Evolutionary conservation across 2,888 invertebrate species (phyloP), one percentile per base, ranked within the genome.

Genomic region (Calliphora vomitoria): DNA sequence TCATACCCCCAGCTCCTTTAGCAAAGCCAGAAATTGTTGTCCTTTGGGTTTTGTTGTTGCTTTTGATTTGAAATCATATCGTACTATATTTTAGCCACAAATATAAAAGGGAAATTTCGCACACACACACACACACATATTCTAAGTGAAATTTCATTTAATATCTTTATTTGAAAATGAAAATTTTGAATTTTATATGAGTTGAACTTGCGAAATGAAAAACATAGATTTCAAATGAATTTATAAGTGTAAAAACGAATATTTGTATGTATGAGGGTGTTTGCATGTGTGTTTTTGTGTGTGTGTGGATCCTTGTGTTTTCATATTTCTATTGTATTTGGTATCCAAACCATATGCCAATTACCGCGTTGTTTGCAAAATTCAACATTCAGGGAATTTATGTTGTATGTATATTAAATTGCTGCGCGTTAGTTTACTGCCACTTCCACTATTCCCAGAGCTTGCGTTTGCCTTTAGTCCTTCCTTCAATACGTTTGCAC

Each of bases 131-230:
- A 50, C 53, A 55, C 64, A 20, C 44, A 18, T 50, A 68, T 69
- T 68, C 58, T 69, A 69, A 81, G 66, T 60, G 72, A 47, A 72
- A 72, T 78, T 82, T 60, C 68, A 88, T 90, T 90, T 89, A 88
- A 90, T 89, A 88, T 86, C 89, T 90, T 89, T 88, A 89, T 90
- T 89, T 89, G 86, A 78, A 82, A 87, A 89, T 88, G 88, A 86
- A 85, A 88, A 89, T 89, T 89, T 86, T 83, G 87, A 89, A 89
- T 90, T 88, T 89, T 89, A 87, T 87, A 88, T 89, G 88, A 88
- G 82, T 71, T 58, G 53, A 18, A 55, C 8, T 41, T 47, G 71
- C 64, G 55, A 53, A 80, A 64, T 44, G 69, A 66, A 72, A 60
- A 71, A 18, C 72, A 72, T 72, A 38, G 55, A 71, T 55, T 72